Percentiles rank a stretch among this genome's conserved stretches.
Evolutionary conservation across 2,113 vertebrate genomes (phyloP).

Genomic region (Sceloporus undulatus): DNA sequence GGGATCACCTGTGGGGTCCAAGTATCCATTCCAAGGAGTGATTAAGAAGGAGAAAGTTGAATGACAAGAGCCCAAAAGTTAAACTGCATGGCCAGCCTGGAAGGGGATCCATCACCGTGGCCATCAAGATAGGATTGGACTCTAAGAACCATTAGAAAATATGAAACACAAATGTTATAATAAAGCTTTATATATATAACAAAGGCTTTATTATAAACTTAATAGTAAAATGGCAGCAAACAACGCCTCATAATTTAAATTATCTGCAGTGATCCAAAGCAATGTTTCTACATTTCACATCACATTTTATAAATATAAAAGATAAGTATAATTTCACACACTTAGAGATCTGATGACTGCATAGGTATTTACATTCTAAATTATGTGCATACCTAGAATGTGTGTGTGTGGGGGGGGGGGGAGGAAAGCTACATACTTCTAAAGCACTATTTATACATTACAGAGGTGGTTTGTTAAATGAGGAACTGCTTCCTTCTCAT

Average conservation of each 20-base stretch:
- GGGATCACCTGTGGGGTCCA: too few relatives aligned
- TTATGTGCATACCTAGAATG: background rate
- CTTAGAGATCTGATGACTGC: background rate
- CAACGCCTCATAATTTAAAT: slow-evolving; percentile 61
- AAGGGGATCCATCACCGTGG: too few relatives aligned
- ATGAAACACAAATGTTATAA: background rate
- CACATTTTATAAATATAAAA: slow-evolving; percentile 25
- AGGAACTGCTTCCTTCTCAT: background rate
- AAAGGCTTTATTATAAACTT: background rate
- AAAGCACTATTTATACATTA: background rate
- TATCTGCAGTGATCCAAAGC: slow-evolving; percentile 68
- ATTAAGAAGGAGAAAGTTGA: too few relatives aligned
- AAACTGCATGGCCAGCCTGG: too few relatives aligned
- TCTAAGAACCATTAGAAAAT: background rate
- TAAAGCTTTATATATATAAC: background rate
- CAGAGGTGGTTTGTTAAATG: background rate
- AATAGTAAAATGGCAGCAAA: slow-evolving; percentile 55
- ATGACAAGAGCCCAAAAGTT: too few relatives aligned
- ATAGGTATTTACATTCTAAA: background rate
- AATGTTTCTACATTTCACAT: slow-evolving; percentile 42
- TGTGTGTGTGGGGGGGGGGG: too few relatives aligned
- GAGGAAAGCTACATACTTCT: too few relatives aligned
- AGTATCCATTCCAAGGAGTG: too few relatives aligned
- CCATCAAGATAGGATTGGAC: too few relatives aligned
- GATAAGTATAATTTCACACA: slow-evolving; percentile 42